Percentiles rank a stretch among this genome's conserved stretches.
Evolutionary conservation across 2,113 vertebrate species (phyloP).

Genomic region (Tragelaphus scriptus): DNA sequence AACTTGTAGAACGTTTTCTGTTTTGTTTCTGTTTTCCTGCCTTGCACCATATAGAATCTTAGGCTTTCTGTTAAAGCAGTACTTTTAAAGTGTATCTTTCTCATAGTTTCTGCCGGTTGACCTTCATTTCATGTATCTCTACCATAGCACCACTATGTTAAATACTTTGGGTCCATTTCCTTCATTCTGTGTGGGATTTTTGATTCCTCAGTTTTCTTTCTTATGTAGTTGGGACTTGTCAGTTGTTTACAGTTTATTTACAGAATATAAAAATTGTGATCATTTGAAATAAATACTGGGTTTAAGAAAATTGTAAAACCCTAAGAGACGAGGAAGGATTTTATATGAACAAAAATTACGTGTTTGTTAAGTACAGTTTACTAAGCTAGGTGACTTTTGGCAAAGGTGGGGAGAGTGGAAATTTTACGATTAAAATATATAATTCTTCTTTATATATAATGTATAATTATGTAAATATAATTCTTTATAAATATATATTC

Average conservation of each 20-base stretch:
- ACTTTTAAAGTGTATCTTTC: background rate
- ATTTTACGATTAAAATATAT: background rate
- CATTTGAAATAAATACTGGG: background rate
- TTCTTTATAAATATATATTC: background rate
- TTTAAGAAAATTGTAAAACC: constrained; percentile 39
- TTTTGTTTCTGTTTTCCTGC: background rate
- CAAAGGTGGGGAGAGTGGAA: background rate
- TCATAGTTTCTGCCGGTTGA: background rate
- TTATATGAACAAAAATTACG: background rate
- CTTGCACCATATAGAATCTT: background rate
- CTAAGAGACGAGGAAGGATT: background rate
- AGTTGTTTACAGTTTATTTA: background rate
- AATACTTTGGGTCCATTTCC: background rate
- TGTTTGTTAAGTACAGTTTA: background rate
- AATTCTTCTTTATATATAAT: background rate
- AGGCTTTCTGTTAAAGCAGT: background rate
- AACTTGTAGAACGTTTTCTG: background rate
- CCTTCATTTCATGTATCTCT: background rate
- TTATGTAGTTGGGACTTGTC: background rate
- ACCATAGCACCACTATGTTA: background rate
- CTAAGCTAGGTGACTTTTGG: background rate
- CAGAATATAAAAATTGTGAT: background rate
- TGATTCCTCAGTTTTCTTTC: background rate
- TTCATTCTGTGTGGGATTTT: background rate
- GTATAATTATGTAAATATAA: background rate